Evolutionary conservation across 1,140 invertebrate genomes (phyloP).

Genomic region (Euglossa dilemma): DNA sequence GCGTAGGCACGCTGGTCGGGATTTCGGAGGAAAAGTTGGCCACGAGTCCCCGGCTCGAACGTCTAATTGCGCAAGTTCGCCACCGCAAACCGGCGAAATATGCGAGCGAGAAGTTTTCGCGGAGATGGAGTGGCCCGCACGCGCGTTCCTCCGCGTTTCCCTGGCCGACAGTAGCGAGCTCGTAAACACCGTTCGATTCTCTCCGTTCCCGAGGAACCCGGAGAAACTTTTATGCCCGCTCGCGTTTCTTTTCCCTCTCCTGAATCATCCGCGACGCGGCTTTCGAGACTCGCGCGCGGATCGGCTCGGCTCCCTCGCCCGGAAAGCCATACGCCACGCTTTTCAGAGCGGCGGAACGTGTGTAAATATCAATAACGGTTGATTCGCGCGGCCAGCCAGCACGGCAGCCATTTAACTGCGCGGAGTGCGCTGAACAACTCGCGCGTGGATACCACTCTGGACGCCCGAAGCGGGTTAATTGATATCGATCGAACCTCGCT

Average conservation of each 20-base stretch:
- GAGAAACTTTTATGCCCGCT: too few relatives aligned
- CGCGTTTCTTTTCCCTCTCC: too few relatives aligned
- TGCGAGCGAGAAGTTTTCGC: conserved; percentile 36
- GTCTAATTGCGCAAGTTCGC: conserved; percentile 48
- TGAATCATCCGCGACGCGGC: too few relatives aligned
- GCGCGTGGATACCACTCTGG: conserved; percentile 5
- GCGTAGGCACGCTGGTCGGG: not conserved
- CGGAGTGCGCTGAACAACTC: not conserved
- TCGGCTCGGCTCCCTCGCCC: not conserved
- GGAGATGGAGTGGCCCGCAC: conserved; percentile 33
- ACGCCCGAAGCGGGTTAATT: conserved; percentile 21
- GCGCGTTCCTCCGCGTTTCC: too few relatives aligned
- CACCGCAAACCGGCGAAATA: conserved; percentile 8
- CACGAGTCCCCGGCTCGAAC: conserved; percentile 22
- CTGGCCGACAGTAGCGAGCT: too few relatives aligned
- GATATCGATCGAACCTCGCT: conserved; percentile 20
- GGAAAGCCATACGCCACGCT: too few relatives aligned
- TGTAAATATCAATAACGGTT: conserved; percentile 8
- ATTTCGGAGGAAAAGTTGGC: conserved; percentile 19
- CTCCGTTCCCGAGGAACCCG: not conserved
- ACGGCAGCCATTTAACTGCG: conserved; percentile 2
- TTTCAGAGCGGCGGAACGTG: not conserved
- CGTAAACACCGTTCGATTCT: not conserved
- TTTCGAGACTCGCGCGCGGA: too few relatives aligned
- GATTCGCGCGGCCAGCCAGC: not conserved